These are phyloP conservation scores for Xylota segnis DNA, from an alignment of 2,888 invertebrate genomes.

Conservation along the genomic window DNA sequence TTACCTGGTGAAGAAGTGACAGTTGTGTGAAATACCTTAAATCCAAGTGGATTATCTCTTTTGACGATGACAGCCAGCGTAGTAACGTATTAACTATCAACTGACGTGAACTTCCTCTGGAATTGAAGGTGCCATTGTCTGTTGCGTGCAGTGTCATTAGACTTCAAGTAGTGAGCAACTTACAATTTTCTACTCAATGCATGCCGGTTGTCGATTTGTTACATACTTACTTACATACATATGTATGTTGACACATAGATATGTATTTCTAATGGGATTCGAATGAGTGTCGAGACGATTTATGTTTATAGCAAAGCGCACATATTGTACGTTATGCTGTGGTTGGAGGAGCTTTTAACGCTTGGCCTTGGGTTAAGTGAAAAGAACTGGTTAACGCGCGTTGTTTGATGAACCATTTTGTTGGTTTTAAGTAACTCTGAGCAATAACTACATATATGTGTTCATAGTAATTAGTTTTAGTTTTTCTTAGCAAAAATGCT, in stretches of 20 bases:
- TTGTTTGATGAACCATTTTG: neutral
- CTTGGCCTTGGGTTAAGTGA: constrained; percentile 26
- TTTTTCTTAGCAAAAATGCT: too few relatives aligned
- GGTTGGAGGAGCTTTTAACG: constrained; percentile 19
- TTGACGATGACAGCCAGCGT: constrained; percentile 19
- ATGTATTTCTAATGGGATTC: constrained; percentile 32
- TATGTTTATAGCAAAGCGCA: constrained; percentile 20
- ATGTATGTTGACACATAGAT: constrained; percentile 5
- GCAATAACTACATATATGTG: neutral
- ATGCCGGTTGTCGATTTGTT: constrained; percentile 3
- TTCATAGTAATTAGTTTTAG: too few relatives aligned
- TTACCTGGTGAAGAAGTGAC: constrained; percentile 30
- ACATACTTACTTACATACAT: neutral
- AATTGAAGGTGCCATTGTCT: constrained; percentile 39
- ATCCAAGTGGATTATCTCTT: constrained; percentile 20
- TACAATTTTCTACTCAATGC: constrained; percentile 29
- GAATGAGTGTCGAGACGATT: constrained; percentile 19
- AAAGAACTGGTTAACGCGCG: constrained; percentile 16
- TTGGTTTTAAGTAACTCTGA: neutral
- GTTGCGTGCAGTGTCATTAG: constrained; percentile 43
- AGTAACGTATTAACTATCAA: neutral
- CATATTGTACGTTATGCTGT: constrained; percentile 16
- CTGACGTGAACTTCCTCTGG: constrained; percentile 54
- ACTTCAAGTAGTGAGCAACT: constrained; percentile 15
- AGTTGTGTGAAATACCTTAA: constrained; percentile 25